Base-by-base conservation (phyloP, 2,113 vertebrate species). In the Peromyscus leucopus region DNA sequence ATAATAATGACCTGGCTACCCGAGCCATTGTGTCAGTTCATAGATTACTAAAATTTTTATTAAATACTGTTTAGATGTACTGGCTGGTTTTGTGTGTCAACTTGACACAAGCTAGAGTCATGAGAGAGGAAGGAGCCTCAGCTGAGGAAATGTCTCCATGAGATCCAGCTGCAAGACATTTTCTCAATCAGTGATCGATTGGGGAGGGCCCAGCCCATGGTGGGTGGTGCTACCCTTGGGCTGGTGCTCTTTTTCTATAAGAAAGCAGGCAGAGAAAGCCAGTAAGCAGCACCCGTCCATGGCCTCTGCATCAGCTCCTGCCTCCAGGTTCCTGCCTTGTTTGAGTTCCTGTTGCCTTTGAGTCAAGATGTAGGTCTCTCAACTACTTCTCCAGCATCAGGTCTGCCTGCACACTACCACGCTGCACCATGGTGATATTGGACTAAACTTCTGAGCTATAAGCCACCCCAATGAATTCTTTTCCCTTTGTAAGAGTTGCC, bases 1-100 rank as follows among this genome's bases (percentile, higher is more conserved):
- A 16, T 4, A 19, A 26, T 39, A 46, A 65, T n/a, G 0, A 61
- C 6, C 31, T 84, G 17, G 42, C n/a, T 13, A 28, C 17, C 22
- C 3, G 24, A 17, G 24, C 39, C 39, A 12, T 22, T 48, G 17
- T 46, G 39, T 48, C 84, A 67, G 28, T 61, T 86, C 63, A 3
- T 84, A 65, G 21, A 55, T 22, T 42, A 78, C 33, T 87, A 80
- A 95, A 82, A 48, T 88, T 88, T 88, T 51, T 75, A 90, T 48
- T 82, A 51, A 59, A 6, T 67, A 46, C 59, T 92, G 84, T 69
- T 39, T 89, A 12, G 72, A 9, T 65, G 8, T 31, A 72, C 71
- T 72, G 71, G 19, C 71, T 72, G 71, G 17, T 71, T 71, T 7
- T 71, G 33, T 69, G 67, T 71, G 69, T 71, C 69, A 7, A 36